Base-by-base conservation (phyloP, 23 tunicate genomes). In the Styela plicata region DNA sequence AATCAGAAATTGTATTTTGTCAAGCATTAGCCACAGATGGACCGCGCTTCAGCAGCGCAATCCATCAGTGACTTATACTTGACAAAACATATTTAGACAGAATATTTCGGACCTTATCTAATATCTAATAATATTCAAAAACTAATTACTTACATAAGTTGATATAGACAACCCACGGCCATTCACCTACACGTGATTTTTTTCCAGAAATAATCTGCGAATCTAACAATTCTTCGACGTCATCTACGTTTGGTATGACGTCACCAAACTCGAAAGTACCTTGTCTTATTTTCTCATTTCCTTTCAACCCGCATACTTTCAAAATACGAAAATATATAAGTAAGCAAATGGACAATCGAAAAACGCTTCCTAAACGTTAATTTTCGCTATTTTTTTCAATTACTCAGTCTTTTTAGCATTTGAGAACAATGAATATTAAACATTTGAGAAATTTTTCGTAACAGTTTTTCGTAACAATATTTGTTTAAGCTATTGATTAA, bases 121-220 rank as follows among this genome's bases (percentile, higher is more conserved):
- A 34, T 24, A 34, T 18, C 25, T 0, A 22, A 34, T 23, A 2
- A 1, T 16, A 16, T 73, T 31, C 19, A 73, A n/a, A n/a, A n/a
- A n/a, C n/a, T n/a, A n/a, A n/a, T n/a, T 17, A 61, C 86, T 27
- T 17, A 83, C 89, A 65, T 27, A 79, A 33, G 32, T 83, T 83
- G 44, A 88, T 61, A 36, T 76, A 88, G 7, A 83, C 93, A 1
- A 64, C 44, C 93, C 93, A 88, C 23, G 93, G 93, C 93, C 93
- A 88, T 63, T 88, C 93, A 24, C 74, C 87, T 33, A 25, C 24
- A 64, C 77, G 64, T 1, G 91, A 78, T 3, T 62, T 31, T 63
- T 77, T 69, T 26, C 87, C 93, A 20, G 84, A 80, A 0, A 78
- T 33, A 37, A 88, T 69, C 25, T 36, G 79, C 18, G 81, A 24